Evolutionary conservation across 2,888 invertebrate genomes (phyloP).

Genomic region (Conchocele bisecta): DNA sequence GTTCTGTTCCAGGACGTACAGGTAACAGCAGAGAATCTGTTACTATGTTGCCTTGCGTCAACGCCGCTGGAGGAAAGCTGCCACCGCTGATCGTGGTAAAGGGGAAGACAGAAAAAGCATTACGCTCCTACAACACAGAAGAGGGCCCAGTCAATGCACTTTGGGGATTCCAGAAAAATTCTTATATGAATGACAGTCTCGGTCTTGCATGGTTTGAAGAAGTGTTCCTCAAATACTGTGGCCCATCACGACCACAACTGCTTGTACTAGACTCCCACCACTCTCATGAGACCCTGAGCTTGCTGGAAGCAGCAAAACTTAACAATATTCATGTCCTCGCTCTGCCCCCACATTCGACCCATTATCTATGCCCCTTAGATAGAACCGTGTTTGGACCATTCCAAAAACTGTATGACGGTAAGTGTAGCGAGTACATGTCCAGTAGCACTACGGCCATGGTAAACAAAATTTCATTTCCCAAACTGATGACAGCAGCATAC

Average conservation of each 20-base stretch:
- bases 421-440: conserved; percentile 13
- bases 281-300: conserved; percentile 1
- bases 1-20: conserved; percentile 22
- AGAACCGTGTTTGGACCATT: conserved; percentile 21
- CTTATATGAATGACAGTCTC: conserved; percentile 5
- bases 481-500: conserved; percentile 9
- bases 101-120: too few relatives aligned
- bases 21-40: conserved; percentile 18
- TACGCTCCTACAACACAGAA: conserved; percentile 7
- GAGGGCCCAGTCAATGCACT: conserved; percentile 5
- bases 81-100: conserved; percentile 35
- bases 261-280: conserved; percentile 9
- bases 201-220: conserved; percentile 17
- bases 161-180: conserved; percentile 11
- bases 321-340: neutral
- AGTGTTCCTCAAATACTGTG: conserved; percentile 4
- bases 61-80: conserved; percentile 31
- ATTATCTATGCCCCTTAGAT: conserved; percentile 16
- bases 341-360: conserved; percentile 15
- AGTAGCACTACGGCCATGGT: neutral
- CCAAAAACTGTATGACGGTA: neutral
- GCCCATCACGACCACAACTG: conserved; percentile 2
- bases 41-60: conserved; percentile 39
- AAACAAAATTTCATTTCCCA: conserved; percentile 9
- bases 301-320: conserved; percentile 1